A percentile compares a stretch with the other conserved stretches of the same genome.
Conservation (phyloP, 2,888 invertebrate genomes). For the Scelioninae gen. 1 region DNA sequence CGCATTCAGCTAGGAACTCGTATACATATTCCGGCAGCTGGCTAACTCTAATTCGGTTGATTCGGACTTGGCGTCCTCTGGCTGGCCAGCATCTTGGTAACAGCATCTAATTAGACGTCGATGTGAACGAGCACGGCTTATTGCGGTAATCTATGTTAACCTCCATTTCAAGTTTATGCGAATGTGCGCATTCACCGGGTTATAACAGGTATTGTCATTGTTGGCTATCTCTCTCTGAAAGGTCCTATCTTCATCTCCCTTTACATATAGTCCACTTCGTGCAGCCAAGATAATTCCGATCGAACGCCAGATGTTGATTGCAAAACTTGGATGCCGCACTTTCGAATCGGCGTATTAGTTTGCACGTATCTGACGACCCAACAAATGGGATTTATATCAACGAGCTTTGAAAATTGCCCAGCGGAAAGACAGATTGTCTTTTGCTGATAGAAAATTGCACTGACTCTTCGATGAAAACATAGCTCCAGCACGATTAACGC, state of each 20-base stretch:
- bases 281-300: conserved; percentile 65
- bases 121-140: conserved; percentile 69
- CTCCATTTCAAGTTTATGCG: conserved; percentile 51
- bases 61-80: conserved; percentile 30
- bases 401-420: conserved; percentile 34
- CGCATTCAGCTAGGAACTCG: too few species aligned
- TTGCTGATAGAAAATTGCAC: too few species aligned
- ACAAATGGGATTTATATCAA: conserved; percentile 65
- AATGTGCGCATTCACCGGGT: conserved; percentile 38
- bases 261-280: conserved; percentile 38
- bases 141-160: conserved; percentile 67
- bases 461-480: too few species aligned
- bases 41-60: conserved; percentile 4
- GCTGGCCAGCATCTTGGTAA: conserved; percentile 38
- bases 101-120: conserved; percentile 72
- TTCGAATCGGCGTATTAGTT: conserved; percentile 55
- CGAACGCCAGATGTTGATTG: conserved; percentile 70
- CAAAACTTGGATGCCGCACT: conserved; percentile 62
- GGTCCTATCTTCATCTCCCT: too few species aligned
- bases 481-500: too few species aligned
- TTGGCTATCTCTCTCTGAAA: too few species aligned
- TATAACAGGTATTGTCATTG: conserved; percentile 62
- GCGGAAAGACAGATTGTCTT: too few species aligned
- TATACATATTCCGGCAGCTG: too few species aligned
- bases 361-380: conserved; percentile 44